Evolutionary conservation across 1,140 invertebrate genomes (phyloP).

Genomic region (Argopecten irradians): DNA sequence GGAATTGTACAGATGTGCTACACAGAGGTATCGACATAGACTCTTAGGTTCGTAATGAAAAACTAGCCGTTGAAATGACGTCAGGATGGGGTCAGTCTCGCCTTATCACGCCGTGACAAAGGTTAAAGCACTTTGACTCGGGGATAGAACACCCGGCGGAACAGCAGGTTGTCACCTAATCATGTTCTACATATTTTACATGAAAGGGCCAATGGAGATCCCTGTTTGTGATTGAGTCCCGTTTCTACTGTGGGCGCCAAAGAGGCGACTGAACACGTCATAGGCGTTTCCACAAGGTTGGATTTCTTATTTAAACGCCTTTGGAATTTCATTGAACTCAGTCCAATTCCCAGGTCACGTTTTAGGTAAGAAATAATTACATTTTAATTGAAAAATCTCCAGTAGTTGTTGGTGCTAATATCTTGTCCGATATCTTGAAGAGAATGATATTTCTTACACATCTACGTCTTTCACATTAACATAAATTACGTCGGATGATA

Average conservation of each 20-base stretch:
- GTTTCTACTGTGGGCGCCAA: neutral
- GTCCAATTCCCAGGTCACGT: neutral
- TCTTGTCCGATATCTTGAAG: no score
- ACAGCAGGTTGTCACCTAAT: constrained; percentile 15
- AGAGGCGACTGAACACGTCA: neutral
- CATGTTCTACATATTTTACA: neutral
- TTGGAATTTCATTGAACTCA: neutral
- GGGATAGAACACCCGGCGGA: neutral
- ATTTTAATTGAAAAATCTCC: neutral
- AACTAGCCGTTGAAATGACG: neutral
- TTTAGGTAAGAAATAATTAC: neutral
- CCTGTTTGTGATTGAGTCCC: neutral
- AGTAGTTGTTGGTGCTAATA: no score
- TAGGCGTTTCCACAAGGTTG: neutral
- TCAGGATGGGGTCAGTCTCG: constrained; percentile 10
- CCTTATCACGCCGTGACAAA: neutral
- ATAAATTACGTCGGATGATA: no score
- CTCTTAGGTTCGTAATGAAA: neutral
- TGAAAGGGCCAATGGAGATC: constrained; percentile 9
- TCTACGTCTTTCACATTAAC: no score
- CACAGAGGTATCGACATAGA: neutral
- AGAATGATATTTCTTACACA: no score
- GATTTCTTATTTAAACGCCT: neutral
- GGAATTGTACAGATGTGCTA: no score
- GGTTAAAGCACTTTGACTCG: neutral